Evolutionary conservation across 2,888 invertebrate genomes (phyloP).

Genomic region (Tetrapedia diversipes): DNA sequence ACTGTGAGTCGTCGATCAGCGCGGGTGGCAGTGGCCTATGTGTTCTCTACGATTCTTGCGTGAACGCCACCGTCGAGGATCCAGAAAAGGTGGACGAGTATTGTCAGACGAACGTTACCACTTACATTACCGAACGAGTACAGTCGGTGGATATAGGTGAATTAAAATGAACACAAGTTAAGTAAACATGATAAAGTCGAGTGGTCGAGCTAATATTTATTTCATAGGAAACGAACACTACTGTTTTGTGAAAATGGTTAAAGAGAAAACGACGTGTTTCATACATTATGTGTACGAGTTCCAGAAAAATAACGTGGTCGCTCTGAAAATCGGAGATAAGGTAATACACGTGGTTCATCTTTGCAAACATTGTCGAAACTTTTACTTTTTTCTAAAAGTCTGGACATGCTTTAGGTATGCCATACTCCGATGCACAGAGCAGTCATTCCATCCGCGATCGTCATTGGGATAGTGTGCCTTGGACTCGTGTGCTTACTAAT

Average conservation of each 20-base stretch:
- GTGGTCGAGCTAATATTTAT: neutral
- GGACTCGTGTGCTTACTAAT: slow-evolving; percentile 71
- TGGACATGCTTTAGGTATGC: slow-evolving; percentile 65
- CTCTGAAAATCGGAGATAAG: slow-evolving; percentile 69
- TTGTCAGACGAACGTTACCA: slow-evolving; percentile 63
- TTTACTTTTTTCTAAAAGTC: neutral
- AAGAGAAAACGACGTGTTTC: slow-evolving; percentile 58
- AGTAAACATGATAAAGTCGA: neutral
- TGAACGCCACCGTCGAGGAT: slow-evolving; percentile 71
- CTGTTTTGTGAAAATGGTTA: slow-evolving; percentile 65
- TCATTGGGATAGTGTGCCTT: slow-evolving; percentile 58
- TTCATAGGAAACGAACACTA: slow-evolving; percentile 64
- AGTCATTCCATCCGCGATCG: slow-evolving; percentile 62
- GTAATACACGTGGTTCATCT: slow-evolving; percentile 46
- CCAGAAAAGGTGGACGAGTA: slow-evolving; percentile 54
- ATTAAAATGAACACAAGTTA: neutral
- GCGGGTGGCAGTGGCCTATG: slow-evolving; percentile 70
- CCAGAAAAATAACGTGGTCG: slow-evolving; percentile 66
- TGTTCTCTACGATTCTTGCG: slow-evolving; percentile 70
- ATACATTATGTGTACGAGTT: slow-evolving; percentile 73
- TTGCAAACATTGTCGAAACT: neutral
- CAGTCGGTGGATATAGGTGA: slow-evolving; percentile 61
- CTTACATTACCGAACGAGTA: slow-evolving; percentile 62
- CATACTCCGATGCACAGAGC: slow-evolving; percentile 68
- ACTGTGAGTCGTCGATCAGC: slow-evolving; percentile 73